Evolutionary conservation across 2,888 invertebrate species (phyloP), one percentile per base, ranked within the genome.

Genomic region (Protonemura montana): DNA sequence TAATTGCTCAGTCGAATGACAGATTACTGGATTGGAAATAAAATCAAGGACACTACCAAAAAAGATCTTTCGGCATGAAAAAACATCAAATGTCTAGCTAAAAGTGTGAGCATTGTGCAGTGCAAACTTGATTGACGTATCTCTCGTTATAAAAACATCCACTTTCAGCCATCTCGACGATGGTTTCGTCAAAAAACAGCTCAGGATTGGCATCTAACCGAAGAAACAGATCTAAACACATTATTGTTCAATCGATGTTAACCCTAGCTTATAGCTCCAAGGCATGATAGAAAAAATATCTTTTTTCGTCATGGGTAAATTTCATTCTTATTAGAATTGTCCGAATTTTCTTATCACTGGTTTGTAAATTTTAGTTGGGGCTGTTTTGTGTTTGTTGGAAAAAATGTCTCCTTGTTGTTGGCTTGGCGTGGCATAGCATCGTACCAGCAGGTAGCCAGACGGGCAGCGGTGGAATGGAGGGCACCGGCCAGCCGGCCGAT

Each of bases 81-180:
- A 59, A 59, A 59, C 59, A 59, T 59, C 59, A 21, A 59, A 59
- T 7, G 16, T 59, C 59, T 59, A 16, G 59, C 59, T 59, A 59
- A 59, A 59, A 59, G 59, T 59, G 59, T 59, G 59, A 59, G 59
- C 59, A 59, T 59, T 59, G 59, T 59, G 59, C 59, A 59, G 59
- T 59, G 59, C 59, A 59, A 59, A 59, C 59, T 59, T 59, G 59
- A 10, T 59, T 59, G 59, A 59, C 21, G 1, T 59, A 59, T 59
- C 59, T 59, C 21, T 10, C 59, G 21, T 16, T 59, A 59, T 59
- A 59, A 59, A 59, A 59, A 59, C 59, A 59, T 59, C 59, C 59
- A 59, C 21, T 2, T 10, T 59, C 21, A 10, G 21, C 16, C 59
- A 59, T 10, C 21, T 21, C 13, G 6, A 21, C 21, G 6, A 3